Conservation (phyloP, 2,888 invertebrate genomes). For the Tortrix viridana region DNA sequence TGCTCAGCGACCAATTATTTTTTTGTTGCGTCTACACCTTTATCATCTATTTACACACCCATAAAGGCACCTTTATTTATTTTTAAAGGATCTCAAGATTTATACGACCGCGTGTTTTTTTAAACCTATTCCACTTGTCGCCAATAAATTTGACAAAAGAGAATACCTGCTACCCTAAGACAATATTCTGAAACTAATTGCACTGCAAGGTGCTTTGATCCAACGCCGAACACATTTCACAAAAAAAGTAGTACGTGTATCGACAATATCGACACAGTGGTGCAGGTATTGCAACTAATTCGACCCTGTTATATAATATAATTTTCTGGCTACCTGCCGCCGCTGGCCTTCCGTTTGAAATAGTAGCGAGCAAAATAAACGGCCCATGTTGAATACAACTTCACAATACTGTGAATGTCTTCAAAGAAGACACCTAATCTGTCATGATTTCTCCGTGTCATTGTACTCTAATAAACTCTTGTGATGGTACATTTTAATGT, state of each 20-base stretch:
- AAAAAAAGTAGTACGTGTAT: conserved; percentile 65
- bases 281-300: conserved; percentile 54
- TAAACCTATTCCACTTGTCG: conserved; percentile 48
- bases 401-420: conserved; percentile 16
- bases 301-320: conserved; percentile 60
- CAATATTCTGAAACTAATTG: conserved; percentile 73
- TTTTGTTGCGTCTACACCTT: conserved; percentile 57
- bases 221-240: conserved; percentile 54
- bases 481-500: too few relatives aligned
- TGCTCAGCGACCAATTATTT: conserved; percentile 43
- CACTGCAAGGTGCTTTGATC: conserved; percentile 69
- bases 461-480: too few relatives aligned
- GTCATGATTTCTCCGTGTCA: too few relatives aligned
- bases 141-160: conserved; percentile 55
- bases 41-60: conserved; percentile 52
- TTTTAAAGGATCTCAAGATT: conserved; percentile 54
- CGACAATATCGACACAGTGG: conserved; percentile 55
- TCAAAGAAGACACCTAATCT: too few relatives aligned
- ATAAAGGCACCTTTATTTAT: conserved; percentile 70
- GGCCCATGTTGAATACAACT: conserved; percentile 21
- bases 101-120: conserved; percentile 53
- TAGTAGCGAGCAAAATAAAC: conserved; percentile 45
- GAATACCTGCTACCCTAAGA: conserved; percentile 73
- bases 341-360: conserved; percentile 58
- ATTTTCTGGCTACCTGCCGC: conserved; percentile 61